Conservation (phyloP, 2,888 invertebrate species). For the Ephialtes manifestator region DNA sequence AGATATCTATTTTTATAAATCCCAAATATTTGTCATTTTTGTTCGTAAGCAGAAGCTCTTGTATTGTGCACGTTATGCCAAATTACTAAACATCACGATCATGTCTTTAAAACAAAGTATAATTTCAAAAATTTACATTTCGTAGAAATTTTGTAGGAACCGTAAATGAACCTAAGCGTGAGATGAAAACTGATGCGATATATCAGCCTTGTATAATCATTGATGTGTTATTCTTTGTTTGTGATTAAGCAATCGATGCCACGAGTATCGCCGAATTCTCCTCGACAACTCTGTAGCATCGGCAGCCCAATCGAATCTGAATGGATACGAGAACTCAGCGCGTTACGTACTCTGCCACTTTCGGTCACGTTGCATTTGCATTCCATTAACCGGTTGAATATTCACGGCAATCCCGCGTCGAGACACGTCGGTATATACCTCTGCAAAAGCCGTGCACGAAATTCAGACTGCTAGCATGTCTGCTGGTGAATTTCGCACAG, state of each 20-base stretch:
- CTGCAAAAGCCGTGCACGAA: slow-evolving; percentile 16
- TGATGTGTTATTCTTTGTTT: slow-evolving; percentile 13
- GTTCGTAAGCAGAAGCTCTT: too few species aligned
- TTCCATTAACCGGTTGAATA: slow-evolving; percentile 75
- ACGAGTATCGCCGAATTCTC: slow-evolving; percentile 6
- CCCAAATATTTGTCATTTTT: too few species aligned
- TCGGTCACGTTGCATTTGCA: slow-evolving; percentile 71
- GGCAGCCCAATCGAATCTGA: slow-evolving; percentile 57
- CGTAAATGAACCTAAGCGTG: neutral
- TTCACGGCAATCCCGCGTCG: slow-evolving; percentile 69
- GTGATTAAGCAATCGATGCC: slow-evolving; percentile 28
- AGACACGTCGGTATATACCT: slow-evolving; percentile 27
- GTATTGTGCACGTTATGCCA: too few species aligned
- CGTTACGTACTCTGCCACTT: slow-evolving; percentile 65
- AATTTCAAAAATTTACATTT: too few species aligned
- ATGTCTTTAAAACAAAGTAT: too few species aligned
- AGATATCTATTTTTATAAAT: too few species aligned
- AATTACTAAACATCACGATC: too few species aligned
- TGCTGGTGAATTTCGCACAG: slow-evolving; percentile 55
- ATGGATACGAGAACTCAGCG: slow-evolving; percentile 59
- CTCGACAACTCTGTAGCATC: slow-evolving; percentile 13
- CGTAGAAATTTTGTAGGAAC: too few species aligned
- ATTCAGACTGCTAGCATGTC: slow-evolving; percentile 45
- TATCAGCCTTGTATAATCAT: neutral
- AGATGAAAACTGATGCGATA: neutral